These are phyloP conservation scores for Tragelaphus imberbis DNA, from an alignment of 2,113 vertebrate species.

Conservation along the genomic window DNA sequence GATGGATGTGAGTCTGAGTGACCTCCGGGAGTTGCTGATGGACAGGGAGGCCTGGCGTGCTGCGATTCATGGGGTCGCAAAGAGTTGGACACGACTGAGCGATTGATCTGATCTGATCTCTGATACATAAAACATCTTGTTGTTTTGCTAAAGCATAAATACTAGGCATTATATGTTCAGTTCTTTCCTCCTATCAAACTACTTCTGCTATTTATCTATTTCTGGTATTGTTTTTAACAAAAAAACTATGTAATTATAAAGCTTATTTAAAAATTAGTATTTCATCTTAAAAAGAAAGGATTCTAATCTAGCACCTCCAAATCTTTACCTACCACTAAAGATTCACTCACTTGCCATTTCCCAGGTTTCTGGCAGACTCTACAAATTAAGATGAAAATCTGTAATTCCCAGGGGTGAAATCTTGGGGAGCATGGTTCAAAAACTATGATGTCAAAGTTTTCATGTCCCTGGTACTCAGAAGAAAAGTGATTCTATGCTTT, in stretches of 20 bases:
- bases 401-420: not conserved
- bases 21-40: too few relatives aligned
- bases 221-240: not conserved
- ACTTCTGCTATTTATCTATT: not conserved
- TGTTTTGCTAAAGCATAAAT: not conserved
- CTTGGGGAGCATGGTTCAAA: not conserved
- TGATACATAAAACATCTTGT: not conserved
- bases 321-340: not conserved
- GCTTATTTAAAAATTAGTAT: not conserved
- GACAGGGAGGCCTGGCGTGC: too few relatives aligned
- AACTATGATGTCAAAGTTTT: not conserved
- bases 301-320: constrained; percentile 17
- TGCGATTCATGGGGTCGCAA: too few relatives aligned
- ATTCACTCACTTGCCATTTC: not conserved
- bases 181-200: not conserved
- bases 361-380: not conserved
- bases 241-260: not conserved
- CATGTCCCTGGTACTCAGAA: not conserved
- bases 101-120: too few relatives aligned
- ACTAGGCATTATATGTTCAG: not conserved
- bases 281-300: constrained; percentile 4
- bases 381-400: constrained; percentile 10
- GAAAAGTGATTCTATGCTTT: not conserved
- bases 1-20: too few relatives aligned
- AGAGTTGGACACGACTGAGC: too few relatives aligned